Percentiles rank a stretch among this genome's conserved stretches.
Evolutionary conservation across 2,797 vertebrate genomes (phyloP).

Genomic region (Scarus forsteni): DNA sequence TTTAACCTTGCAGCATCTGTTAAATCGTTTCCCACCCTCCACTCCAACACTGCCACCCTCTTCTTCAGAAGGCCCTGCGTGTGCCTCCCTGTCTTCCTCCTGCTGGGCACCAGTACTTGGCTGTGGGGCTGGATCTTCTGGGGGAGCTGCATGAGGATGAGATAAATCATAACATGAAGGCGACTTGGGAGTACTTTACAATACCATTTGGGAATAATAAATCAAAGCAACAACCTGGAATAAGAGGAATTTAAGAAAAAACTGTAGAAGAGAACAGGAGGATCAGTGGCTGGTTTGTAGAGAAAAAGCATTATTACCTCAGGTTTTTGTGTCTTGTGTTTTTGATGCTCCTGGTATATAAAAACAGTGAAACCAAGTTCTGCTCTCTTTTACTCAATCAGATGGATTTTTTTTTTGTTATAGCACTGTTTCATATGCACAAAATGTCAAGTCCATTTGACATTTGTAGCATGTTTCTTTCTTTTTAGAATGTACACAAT

Average conservation of each 20-base stretch:
- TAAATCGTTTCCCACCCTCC: constrained; percentile 67
- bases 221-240: neutral
- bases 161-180: neutral
- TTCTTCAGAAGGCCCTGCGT: constrained; percentile 35
- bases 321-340: neutral
- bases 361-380: no score
- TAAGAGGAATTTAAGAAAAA: neutral
- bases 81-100: constrained; percentile 32
- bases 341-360: no score
- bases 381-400: no score
- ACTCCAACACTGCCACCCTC: constrained; percentile 13
- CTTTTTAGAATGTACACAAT: no score
- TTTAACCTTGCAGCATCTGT: constrained; percentile 87
- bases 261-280: neutral
- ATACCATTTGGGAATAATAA: constrained; percentile 1
- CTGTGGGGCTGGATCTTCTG: constrained; percentile 66
- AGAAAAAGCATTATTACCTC: no score
- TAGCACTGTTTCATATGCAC: no score
- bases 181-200: neutral
- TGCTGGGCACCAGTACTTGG: constrained; percentile 63
- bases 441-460: no score
- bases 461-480: no score
- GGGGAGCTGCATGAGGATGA: constrained; percentile 81
- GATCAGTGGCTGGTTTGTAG: no score
- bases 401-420: no score